Conservation (phyloP, 2,113 vertebrate species). For the Galeopterus variegatus region DNA sequence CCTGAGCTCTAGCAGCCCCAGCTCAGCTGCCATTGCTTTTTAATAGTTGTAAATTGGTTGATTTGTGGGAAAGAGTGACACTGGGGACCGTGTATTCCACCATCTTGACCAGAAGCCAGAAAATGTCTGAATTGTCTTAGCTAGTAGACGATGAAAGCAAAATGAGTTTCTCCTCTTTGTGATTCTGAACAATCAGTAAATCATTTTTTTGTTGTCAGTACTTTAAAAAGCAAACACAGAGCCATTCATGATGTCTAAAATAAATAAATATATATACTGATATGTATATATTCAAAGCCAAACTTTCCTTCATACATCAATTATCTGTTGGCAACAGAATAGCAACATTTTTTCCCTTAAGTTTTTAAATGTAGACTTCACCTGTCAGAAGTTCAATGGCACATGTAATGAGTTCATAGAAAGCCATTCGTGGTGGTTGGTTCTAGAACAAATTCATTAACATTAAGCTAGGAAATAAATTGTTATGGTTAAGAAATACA, state of each 20-base stretch:
- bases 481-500: not conserved
- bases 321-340: not conserved
- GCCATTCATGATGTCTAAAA: not conserved
- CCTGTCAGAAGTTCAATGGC: not conserved
- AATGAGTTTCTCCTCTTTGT: not conserved
- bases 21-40: no score
- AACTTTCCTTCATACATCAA: not conserved
- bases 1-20: no score
- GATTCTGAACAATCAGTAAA: constrained; percentile 19
- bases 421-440: not conserved
- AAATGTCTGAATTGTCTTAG: not conserved
- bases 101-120: no score
- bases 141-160: not conserved
- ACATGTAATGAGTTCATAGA: not conserved
- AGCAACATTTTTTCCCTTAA: not conserved
- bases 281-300: not conserved
- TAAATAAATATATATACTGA: not conserved
- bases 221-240: constrained; percentile 24
- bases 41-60: no score
- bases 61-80: no score
- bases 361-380: not conserved
- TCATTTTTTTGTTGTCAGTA: not conserved
- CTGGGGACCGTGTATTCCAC: no score
- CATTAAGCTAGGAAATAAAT: not conserved
- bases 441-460: not conserved